Evolutionary conservation across 2,113 vertebrate genomes (phyloP), one percentile per base, ranked within the genome.

Genomic region (Odontophorus gujanensis): DNA sequence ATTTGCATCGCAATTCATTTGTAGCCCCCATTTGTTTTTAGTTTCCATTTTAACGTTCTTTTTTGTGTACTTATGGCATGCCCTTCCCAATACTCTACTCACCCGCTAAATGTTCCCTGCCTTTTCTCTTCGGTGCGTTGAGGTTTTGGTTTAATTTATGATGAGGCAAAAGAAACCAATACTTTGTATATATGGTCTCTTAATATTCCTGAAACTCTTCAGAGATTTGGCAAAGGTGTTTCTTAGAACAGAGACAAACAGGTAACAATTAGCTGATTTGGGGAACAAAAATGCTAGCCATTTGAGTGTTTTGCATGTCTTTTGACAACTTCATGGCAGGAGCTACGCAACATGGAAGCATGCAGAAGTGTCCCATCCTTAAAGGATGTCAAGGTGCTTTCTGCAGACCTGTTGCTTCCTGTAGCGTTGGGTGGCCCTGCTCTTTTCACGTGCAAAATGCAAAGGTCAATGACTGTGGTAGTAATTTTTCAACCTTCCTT

Each of bases 1-100:
- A 67, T 20, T 66, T 82, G 47, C 21, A 42, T 22, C 34, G 42
- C 38, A 59, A 73, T 83, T 87, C 45, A 53, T 42, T 51, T 55
- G 59, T 66, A 77, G 24, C 30, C 20, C 28, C 38, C 16, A 30
- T 72, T 83, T 87, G 72, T 83, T 83, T 83, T 73, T 66, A 78
- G 84, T 61, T 83, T 61, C 51, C 59, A 45, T 77, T n/a, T 67
- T 92, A 78, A 72, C 66, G n/a, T 78, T 83, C 57, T 42, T 76
- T 63, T 38, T 53, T 73, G 58, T 22, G 28, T 73, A 61, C 67
- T 92, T 78, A 53, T 1, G 78, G 18, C 53, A 62, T 13, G 30
- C 53, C 40, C 11, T 15, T 67, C 45, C 66, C 34, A 42, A 13
- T 61, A 36, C 42, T 83, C 59, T 63, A 38, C 32, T 77, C 16